These are phyloP conservation scores for Anoplophora glabripennis DNA, from an alignment of 1,140 invertebrate species.

Conservation along the genomic window DNA sequence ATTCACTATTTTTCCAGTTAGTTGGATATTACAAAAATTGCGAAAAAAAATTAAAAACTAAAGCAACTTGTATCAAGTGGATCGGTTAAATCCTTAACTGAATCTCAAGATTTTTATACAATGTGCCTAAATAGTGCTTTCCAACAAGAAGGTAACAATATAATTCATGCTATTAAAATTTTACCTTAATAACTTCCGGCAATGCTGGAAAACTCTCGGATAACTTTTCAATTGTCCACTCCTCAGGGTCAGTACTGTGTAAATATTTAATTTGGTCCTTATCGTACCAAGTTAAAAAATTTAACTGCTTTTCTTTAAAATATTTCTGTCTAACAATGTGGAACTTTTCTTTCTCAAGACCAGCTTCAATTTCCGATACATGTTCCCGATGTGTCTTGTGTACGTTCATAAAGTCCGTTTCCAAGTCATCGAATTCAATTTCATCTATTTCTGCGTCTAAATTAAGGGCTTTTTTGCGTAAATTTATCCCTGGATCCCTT, in stretches of 20 bases:
- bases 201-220: slow-evolving; percentile 77
- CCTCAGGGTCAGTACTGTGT: slow-evolving; percentile 61
- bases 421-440: slow-evolving; percentile 47
- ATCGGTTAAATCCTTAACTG: no score
- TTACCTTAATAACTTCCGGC: slow-evolving; percentile 58
- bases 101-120: no score
- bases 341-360: slow-evolving; percentile 53
- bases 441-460: slow-evolving; percentile 12
- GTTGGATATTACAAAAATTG: no score
- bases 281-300: slow-evolving; percentile 78
- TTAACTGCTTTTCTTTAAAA: slow-evolving; percentile 66
- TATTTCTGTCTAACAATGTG: slow-evolving; percentile 71
- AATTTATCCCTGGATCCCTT: slow-evolving; percentile 20
- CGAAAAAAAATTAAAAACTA: no score
- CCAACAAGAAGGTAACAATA: no score
- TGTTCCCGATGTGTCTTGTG: slow-evolving; percentile 46
- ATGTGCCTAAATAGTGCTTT: no score
- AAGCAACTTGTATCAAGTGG: no score
- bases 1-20: no score
- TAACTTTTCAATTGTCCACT: slow-evolving; percentile 71
- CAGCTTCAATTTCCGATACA: slow-evolving; percentile 44
- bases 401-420: slow-evolving; percentile 53
- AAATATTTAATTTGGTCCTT: slow-evolving; percentile 78
- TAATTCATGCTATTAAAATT: not conserved
- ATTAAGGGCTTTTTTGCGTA: slow-evolving; percentile 6